Conservation (phyloP, 2,113 vertebrate species). For the Sisor rabdophorus region DNA sequence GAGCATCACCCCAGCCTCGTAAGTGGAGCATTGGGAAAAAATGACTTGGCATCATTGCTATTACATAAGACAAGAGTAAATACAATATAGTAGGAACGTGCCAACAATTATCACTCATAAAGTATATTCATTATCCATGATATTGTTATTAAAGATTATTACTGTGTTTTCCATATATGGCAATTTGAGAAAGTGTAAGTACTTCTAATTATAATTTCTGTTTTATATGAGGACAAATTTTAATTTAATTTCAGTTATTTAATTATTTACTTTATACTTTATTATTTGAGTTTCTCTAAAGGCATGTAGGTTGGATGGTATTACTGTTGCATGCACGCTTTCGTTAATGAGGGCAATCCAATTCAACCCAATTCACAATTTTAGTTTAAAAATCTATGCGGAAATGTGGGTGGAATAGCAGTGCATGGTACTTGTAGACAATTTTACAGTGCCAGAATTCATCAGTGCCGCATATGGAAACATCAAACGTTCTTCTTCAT, state of each 20-base stretch:
- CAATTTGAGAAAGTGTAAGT: background rate
- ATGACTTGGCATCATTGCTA: constrained; percentile 18
- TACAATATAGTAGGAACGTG: background rate
- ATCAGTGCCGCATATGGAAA: background rate
- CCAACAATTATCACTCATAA: background rate
- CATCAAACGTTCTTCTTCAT: background rate
- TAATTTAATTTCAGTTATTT: too few species aligned
- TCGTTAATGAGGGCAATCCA: background rate
- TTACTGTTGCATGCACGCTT: background rate
- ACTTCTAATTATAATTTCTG: background rate
- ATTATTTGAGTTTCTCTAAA: background rate
- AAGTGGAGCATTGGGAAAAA: constrained; percentile 11
- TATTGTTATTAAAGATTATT: background rate
- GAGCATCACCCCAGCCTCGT: constrained; percentile 2
- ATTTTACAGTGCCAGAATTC: background rate
- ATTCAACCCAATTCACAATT: background rate
- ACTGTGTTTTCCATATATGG: background rate
- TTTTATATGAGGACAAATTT: background rate
- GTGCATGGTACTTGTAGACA: background rate
- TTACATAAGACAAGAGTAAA: constrained; percentile 34
- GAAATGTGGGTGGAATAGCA: background rate
- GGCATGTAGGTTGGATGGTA: background rate
- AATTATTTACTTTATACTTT: too few species aligned
- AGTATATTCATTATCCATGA: background rate
- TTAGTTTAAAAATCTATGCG: background rate